Evolutionary conservation across 2,888 invertebrate genomes (phyloP).

Genomic region (Lithosia quadra): DNA sequence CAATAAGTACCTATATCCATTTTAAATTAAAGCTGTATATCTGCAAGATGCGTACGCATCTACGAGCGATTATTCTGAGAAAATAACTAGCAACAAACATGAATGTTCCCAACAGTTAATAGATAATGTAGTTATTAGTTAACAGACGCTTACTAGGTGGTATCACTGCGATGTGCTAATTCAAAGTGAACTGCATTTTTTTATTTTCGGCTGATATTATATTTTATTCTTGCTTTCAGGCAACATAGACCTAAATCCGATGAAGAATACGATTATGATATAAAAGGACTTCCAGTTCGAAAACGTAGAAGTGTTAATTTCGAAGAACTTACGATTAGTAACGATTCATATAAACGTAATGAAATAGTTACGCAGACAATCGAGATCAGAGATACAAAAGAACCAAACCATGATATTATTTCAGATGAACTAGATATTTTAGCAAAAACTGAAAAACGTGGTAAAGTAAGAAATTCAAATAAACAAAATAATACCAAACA

Average conservation of each 20-base stretch:
- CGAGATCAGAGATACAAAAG: not conserved
- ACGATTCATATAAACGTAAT: not conserved
- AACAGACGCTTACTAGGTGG: no score
- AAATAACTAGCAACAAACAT: no score
- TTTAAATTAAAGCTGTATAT: no score
- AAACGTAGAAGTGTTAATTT: slow-evolving; percentile 50
- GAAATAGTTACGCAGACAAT: not conserved
- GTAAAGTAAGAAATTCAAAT: not conserved
- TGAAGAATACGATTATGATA: slow-evolving; percentile 74
- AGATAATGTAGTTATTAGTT: no score
- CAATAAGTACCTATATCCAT: no score
- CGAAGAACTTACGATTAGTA: not conserved
- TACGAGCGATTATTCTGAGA: no score
- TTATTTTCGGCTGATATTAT: no score
- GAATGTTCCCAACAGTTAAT: no score
- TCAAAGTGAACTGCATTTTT: no score
- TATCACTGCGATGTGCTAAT: no score
- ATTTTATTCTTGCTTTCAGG: slow-evolving; percentile 18
- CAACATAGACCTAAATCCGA: slow-evolving; percentile 42
- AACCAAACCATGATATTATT: not conserved
- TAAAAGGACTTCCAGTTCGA: slow-evolving; percentile 71
- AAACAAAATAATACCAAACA: not conserved
- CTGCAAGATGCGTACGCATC: no score
- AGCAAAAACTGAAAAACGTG: not conserved
- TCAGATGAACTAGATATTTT: not conserved